Evolutionary conservation across 2,888 invertebrate genomes (phyloP).

Genomic region (Trachelus tabidus): DNA sequence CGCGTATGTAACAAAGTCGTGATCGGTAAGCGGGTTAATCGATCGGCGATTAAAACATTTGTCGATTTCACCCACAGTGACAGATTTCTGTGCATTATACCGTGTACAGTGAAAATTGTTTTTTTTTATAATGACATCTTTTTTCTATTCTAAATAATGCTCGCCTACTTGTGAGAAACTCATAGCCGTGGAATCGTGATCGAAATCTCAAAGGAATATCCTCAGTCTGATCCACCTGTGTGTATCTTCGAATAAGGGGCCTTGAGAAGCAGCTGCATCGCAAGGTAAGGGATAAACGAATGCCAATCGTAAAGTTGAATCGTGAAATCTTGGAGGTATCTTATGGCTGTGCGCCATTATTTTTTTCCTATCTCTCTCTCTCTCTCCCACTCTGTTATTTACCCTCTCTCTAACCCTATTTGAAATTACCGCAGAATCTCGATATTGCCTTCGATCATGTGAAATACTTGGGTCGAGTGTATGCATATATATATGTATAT

Average conservation of each 20-base stretch:
- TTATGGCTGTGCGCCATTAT: constrained; percentile 10
- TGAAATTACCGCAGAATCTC: neutral
- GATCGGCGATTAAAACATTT: neutral
- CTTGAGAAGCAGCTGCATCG: constrained; percentile 49
- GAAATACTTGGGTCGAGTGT: neutral
- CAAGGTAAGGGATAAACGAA: constrained; percentile 52
- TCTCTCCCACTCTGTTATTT: neutral
- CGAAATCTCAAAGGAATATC: neutral
- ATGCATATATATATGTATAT: constrained; percentile 17
- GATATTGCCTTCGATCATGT: neutral
- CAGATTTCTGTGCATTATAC: neutral
- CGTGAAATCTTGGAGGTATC: constrained; percentile 41
- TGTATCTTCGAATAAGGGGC: constrained; percentile 23
- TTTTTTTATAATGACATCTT: neutral
- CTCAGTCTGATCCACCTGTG: neutral
- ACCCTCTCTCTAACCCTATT: neutral
- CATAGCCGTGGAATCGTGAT: neutral
- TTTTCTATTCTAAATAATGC: neutral
- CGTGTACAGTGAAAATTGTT: neutral
- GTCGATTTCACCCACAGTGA: neutral
- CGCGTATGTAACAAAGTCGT: neutral
- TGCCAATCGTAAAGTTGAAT: constrained; percentile 42
- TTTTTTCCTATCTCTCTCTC: constrained; percentile 31
- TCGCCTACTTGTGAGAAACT: neutral
- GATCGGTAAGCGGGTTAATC: constrained; percentile 13